phyloP scores from a whole-genome alignment of 2,113 vertebrate species.

The Vulpes lagopus region DNA sequence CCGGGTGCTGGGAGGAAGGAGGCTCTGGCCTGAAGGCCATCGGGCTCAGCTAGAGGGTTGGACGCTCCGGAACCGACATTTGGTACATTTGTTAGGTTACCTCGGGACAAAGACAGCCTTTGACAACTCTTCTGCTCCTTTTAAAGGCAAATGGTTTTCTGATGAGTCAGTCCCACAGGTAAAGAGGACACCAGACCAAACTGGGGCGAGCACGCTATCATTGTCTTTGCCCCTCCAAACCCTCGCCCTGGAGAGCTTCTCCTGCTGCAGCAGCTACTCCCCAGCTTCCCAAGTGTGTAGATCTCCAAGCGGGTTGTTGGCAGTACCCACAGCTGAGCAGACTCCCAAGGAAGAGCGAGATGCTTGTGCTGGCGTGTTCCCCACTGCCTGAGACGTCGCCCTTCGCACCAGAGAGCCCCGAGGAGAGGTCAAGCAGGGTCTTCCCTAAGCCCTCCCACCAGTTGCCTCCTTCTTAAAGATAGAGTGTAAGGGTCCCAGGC shows the following conservation, averaged over 20 bases:
- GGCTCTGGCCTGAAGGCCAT: background rate
- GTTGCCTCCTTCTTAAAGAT: background rate
- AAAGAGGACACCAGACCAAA: background rate
- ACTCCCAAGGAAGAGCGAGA: background rate
- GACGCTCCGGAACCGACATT: background rate
- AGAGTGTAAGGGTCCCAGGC: background rate
- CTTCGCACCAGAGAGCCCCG: background rate
- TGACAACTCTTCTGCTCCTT: background rate
- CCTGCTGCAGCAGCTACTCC: background rate
- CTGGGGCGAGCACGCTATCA: background rate
- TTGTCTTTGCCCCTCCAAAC: background rate
- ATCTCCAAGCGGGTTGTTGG: background rate
- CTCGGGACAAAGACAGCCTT: background rate
- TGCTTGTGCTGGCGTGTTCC: background rate
- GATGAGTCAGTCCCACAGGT: background rate
- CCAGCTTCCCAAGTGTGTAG: background rate
- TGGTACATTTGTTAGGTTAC: background rate
- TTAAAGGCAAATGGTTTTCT: conserved; percentile 38
- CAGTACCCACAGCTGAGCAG: background rate
- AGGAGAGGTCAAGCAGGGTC: background rate
- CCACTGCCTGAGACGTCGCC: background rate
- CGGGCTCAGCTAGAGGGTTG: background rate
- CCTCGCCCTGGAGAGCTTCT: background rate
- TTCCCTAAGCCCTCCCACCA: background rate
- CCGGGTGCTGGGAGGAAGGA: background rate